Evolutionary conservation across 2,113 vertebrate genomes (phyloP).

Genomic region (Malurus cyaneus): DNA sequence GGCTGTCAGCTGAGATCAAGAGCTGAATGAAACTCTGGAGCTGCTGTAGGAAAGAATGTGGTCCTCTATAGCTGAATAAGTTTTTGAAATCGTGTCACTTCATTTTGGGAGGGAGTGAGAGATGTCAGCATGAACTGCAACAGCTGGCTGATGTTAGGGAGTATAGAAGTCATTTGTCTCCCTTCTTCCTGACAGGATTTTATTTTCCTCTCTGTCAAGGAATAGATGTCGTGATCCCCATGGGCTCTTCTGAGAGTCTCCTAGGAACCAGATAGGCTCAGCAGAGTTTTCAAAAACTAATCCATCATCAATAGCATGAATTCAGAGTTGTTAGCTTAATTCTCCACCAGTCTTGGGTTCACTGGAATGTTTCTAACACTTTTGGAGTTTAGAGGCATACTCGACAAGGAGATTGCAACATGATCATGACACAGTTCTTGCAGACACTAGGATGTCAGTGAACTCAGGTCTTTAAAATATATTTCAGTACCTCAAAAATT

Average conservation of each 20-base stretch:
- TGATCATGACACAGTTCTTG: constrained; percentile 9
- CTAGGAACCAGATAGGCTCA: neutral
- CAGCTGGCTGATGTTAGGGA: neutral
- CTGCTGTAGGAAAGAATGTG: neutral
- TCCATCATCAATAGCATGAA: neutral
- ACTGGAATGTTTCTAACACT: constrained; percentile 26
- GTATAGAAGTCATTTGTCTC: neutral
- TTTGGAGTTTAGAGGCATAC: neutral
- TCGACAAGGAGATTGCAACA: constrained; percentile 28
- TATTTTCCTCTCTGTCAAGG: neutral
- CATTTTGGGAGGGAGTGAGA: neutral
- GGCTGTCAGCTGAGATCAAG: neutral
- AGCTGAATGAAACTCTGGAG: neutral
- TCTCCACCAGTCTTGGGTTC: neutral
- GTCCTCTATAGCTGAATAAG: neutral
- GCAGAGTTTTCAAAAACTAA: neutral
- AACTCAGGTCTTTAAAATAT: constrained; percentile 21
- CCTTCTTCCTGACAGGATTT: neutral
- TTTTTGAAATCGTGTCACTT: neutral
- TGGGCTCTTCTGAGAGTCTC: neutral
- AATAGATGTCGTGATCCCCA: neutral
- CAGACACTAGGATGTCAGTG: constrained; percentile 34
- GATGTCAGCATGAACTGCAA: neutral
- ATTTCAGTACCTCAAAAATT: constrained; percentile 1
- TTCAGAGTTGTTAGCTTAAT: constrained; percentile 2